Conservation (phyloP, 92 coral and sea anemone genomes). For the Parazoanthus darwini region DNA sequence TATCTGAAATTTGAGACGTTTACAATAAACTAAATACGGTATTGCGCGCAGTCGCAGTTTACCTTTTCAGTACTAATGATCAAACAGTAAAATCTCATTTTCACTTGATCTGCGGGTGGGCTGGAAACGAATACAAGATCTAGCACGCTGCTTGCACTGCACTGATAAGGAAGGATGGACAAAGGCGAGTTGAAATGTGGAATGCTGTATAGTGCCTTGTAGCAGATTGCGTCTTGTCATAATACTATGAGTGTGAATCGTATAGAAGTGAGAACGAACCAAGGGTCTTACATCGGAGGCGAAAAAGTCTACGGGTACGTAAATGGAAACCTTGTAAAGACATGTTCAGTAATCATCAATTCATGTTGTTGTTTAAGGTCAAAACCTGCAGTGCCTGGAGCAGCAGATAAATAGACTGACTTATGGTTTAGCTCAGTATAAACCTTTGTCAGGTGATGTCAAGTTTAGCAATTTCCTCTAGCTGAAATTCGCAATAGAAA, state of each 20-base stretch:
- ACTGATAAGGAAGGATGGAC: background rate
- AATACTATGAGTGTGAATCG: constrained; percentile 36
- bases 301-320: constrained; percentile 40
- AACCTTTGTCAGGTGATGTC: too few relatives aligned
- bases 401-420: too few relatives aligned
- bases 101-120: background rate
- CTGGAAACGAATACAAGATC: background rate
- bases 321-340: background rate
- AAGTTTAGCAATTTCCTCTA: too few relatives aligned
- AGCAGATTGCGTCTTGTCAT: background rate
- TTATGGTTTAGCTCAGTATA: too few relatives aligned
- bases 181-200: background rate
- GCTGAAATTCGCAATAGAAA: too few relatives aligned
- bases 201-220: background rate
- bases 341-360: background rate
- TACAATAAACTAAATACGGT: too few relatives aligned
- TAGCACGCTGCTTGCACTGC: too few relatives aligned
- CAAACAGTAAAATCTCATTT: background rate
- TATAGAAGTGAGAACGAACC: constrained; percentile 37
- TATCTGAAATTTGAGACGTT: background rate
- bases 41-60: background rate
- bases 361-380: too few relatives aligned
- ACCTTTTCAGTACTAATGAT: background rate
- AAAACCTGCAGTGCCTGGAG: too few relatives aligned
- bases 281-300: constrained; percentile 41